Conservation (phyloP, 2,888 invertebrate species). For the Plusia festucae region DNA sequence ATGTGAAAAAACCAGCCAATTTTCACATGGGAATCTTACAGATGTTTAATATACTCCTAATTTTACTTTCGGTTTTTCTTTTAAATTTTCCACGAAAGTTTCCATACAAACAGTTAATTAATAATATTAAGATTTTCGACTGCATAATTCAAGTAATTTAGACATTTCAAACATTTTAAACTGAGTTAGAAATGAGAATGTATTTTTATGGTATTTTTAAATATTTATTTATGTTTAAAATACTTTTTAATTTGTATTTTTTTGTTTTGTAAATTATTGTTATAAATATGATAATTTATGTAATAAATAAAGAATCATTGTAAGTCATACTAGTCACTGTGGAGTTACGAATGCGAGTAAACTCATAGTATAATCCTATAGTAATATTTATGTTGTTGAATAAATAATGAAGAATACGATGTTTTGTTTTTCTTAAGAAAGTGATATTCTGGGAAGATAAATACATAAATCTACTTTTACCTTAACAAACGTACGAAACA, state of each 20-base stretch:
- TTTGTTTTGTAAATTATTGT: constrained; percentile 74
- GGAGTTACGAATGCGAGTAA: constrained; percentile 61
- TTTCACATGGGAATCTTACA: constrained; percentile 72
- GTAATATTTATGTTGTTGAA: constrained; percentile 58
- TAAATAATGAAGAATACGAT: constrained; percentile 55
- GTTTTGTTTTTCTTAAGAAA: constrained; percentile 35
- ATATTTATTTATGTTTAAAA: constrained; percentile 19
- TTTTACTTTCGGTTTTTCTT: neutral
- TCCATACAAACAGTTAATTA: constrained; percentile 56
- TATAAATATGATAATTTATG: constrained; percentile 69
- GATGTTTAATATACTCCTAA: neutral
- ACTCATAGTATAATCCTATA: constrained; percentile 50
- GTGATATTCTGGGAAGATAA: neutral
- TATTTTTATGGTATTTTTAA: constrained; percentile 60
- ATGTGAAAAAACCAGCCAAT: constrained; percentile 81
- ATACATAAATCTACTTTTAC: neutral
- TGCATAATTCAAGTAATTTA: constrained; percentile 65
- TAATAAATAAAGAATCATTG: constrained; percentile 63
- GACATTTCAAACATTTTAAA: constrained; percentile 46
- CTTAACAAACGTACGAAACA: neutral
- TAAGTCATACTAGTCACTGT: constrained; percentile 60
- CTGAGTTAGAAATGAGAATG: constrained; percentile 46
- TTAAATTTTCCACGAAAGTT: constrained; percentile 55
- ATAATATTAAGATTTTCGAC: constrained; percentile 68
- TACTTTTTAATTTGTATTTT: constrained; percentile 23